These are phyloP conservation scores for Oophaga sylvatica DNA, from an alignment of 2,797 vertebrate species.

Conservation along the genomic window DNA sequence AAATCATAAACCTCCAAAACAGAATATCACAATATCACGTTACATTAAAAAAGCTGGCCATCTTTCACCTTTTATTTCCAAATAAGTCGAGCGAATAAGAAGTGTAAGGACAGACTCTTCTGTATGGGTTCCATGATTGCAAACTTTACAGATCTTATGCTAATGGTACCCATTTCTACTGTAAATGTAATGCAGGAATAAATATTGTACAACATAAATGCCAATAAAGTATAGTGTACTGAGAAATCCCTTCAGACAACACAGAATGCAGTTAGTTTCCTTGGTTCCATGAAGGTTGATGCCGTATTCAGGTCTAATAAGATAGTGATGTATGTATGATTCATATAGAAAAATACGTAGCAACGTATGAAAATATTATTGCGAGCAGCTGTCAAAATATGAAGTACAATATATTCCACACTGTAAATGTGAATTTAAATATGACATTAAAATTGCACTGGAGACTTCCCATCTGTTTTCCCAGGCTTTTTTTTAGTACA, in stretches of 20 bases:
- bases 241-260: background rate
- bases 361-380: conserved; percentile 10
- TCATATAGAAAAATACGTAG: background rate
- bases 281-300: background rate
- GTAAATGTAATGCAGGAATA: background rate
- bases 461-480: conserved; percentile 38
- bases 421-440: conserved; percentile 36
- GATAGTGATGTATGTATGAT: background rate
- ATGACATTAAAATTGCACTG: conserved; percentile 19
- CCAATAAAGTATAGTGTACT: background rate
- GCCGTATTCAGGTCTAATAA: background rate
- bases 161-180: background rate
- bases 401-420: background rate
- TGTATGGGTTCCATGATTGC: background rate
- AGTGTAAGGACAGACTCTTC: too few relatives aligned
- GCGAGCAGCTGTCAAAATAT: conserved; percentile 1
- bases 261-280: background rate
- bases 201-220: background rate
- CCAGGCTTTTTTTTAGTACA: conserved; percentile 4
- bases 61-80: too few relatives aligned
- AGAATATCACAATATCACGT: too few relatives aligned
- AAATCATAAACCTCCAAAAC: too few relatives aligned
- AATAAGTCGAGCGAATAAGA: too few relatives aligned
- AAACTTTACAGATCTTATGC: background rate
- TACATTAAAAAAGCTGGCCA: too few relatives aligned